Evolutionary conservation across 2,113 vertebrate genomes (phyloP).

Genomic region (Diphyllodes magnificus): DNA sequence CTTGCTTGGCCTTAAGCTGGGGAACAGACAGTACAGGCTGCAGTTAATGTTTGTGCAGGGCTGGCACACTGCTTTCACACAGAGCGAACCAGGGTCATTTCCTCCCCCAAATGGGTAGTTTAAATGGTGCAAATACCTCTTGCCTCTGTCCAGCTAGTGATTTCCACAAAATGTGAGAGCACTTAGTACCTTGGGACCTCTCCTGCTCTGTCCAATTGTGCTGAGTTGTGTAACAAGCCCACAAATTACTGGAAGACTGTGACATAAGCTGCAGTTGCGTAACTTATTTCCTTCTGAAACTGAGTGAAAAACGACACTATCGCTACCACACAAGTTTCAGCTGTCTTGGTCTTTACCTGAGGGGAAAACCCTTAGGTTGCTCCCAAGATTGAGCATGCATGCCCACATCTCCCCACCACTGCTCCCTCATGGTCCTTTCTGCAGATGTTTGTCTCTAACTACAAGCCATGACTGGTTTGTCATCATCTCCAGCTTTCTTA

Average conservation of each 20-base stretch:
- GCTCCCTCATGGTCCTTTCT: neutral
- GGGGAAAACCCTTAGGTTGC: neutral
- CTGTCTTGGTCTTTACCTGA: neutral
- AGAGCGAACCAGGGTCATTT: rapidly evolving
- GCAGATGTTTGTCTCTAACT: neutral
- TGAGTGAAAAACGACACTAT: rapidly evolving
- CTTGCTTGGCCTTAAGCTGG: neutral
- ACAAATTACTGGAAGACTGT: neutral
- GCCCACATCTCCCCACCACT: neutral
- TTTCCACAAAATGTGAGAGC: neutral
- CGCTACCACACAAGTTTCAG: neutral
- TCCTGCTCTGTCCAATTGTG: neutral
- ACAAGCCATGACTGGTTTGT: neutral
- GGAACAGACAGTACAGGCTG: neutral
- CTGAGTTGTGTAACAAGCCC: neutral
- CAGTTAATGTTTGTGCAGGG: neutral
- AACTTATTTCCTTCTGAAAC: neutral
- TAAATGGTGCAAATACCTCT: neutral
- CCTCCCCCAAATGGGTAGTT: neutral
- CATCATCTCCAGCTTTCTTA: neutral
- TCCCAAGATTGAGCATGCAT: neutral
- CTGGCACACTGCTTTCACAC: neutral
- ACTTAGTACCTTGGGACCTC: neutral
- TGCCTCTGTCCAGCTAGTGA: neutral
- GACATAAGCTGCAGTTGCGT: rapidly evolving